These are phyloP conservation scores for Agrotis clavis DNA, from an alignment of 2,888 invertebrate species.

Conservation along the genomic window DNA sequence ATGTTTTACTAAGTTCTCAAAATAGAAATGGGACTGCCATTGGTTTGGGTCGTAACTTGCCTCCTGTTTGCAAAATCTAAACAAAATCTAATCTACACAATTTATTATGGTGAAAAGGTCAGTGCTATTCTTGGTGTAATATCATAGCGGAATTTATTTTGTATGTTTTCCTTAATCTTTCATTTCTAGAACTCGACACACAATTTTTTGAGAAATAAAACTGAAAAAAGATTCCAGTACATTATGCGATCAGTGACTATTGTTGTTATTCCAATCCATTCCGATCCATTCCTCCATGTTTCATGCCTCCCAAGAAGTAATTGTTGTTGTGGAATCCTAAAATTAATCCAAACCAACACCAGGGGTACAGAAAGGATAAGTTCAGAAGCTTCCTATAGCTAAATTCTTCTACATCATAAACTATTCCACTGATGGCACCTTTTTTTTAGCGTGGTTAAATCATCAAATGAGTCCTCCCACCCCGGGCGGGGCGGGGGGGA, in stretches of 20 bases:
- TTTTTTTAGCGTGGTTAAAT: too few species aligned
- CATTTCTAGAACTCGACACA: too few species aligned
- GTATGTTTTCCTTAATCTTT: background rate
- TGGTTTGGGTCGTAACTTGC: background rate
- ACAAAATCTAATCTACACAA: slow-evolving; percentile 22
- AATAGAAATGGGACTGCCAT: background rate
- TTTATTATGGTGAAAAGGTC: slow-evolving; percentile 7
- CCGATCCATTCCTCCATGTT: slow-evolving; percentile 28
- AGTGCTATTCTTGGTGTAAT: slow-evolving; percentile 6
- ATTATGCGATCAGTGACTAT: slow-evolving; percentile 2
- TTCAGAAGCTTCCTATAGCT: slow-evolving; percentile 8
- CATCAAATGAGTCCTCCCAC: too few species aligned
- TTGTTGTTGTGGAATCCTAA: slow-evolving; percentile 70
- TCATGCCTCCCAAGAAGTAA: slow-evolving; percentile 55
- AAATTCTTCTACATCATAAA: too few species aligned
- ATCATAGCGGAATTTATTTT: slow-evolving; percentile 5
- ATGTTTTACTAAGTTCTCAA: background rate
- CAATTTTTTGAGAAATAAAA: too few species aligned
- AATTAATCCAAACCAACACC: slow-evolving; percentile 69
- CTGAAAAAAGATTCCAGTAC: background rate
- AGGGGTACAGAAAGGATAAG: background rate
- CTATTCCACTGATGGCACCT: too few species aligned
- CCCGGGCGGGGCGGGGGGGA: too few species aligned
- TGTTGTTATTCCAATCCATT: slow-evolving; percentile 18
- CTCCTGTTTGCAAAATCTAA: background rate